phyloP scores from a whole-genome alignment of 2,888 invertebrate genomes.

The Caenorhabditis plicata region DNA sequence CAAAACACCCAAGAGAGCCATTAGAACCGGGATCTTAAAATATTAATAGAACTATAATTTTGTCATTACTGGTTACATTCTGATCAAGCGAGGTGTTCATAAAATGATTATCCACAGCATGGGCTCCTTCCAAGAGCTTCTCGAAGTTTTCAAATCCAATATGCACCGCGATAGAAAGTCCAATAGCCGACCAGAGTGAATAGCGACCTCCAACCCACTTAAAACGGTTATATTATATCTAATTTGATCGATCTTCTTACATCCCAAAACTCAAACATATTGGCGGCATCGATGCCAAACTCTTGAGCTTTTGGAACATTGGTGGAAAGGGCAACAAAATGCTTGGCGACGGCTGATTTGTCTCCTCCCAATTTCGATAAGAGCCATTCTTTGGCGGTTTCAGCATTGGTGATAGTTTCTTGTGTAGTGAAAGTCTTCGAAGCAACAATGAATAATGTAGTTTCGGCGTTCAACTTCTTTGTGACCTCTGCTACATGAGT shows the following conservation, averaged over 20 bases:
- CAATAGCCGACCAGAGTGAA: constrained; percentile 98
- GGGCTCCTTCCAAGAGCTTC: constrained; percentile 85
- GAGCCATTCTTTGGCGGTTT: constrained; percentile 95
- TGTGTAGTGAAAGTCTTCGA: constrained; percentile 98
- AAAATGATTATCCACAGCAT: constrained; percentile 92
- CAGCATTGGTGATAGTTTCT: constrained; percentile 98
- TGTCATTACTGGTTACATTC: constrained; percentile 75
- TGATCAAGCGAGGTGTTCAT: constrained; percentile 80
- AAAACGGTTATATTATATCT: no score
- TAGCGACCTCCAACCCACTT: constrained; percentile 99
- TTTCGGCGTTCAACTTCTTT: constrained; percentile 85
- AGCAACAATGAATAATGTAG: constrained; percentile 94
- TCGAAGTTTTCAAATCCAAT: constrained; percentile 92
- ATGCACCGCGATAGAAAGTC: constrained; percentile 87
- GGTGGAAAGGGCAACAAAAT: constrained; percentile 96
- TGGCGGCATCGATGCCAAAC: constrained; percentile 93
- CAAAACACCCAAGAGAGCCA: constrained; percentile 85
- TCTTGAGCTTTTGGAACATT: constrained; percentile 88
- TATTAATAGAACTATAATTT: background rate
- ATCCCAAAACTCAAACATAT: constrained; percentile 99
- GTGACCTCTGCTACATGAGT: constrained; percentile 93
- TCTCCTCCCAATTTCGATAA: constrained; percentile 71
- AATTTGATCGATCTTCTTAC: no score
- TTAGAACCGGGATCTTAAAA: constrained; percentile 82
- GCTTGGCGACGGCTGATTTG: constrained; percentile 78